Conservation (phyloP, 2,113 vertebrate genomes). For the Noctilio leporinus region DNA sequence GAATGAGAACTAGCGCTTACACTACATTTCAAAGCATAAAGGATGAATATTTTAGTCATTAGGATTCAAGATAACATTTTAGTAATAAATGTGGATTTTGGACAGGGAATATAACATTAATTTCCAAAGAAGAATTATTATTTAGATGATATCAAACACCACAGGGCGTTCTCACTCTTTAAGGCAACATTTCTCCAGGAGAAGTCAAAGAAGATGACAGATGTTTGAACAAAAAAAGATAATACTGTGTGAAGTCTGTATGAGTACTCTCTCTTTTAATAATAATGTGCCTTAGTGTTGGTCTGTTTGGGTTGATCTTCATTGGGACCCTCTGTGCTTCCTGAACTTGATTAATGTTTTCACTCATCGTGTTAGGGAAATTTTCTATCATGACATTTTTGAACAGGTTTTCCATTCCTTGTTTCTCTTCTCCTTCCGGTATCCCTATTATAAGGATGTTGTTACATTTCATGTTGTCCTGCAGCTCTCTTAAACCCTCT, state of each 20-base stretch:
- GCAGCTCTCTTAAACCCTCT: no score
- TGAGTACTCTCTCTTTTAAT: not conserved
- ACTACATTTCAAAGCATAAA: not conserved
- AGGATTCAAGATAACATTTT: not conserved
- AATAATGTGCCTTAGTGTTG: no score
- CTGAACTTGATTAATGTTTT: no score
- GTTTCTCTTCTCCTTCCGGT: no score
- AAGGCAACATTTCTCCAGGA: not conserved
- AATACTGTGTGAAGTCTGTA: not conserved
- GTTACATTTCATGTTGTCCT: no score
- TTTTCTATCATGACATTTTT: no score
- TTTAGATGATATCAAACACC: not conserved
- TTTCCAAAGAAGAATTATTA: not conserved
- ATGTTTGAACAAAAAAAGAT: not conserved
- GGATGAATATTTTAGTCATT: not conserved
- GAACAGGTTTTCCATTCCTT: no score
- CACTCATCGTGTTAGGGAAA: no score
- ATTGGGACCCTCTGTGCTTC: no score
- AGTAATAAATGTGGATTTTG: not conserved
- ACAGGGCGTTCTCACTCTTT: not conserved
- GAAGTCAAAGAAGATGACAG: not conserved
- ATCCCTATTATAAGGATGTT: no score
- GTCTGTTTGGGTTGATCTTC: no score
- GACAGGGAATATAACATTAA: not conserved
- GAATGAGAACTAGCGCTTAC: not conserved